Base-by-base conservation (phyloP, 1,140 invertebrate genomes). In the Leptopilina boulardi region DNA sequence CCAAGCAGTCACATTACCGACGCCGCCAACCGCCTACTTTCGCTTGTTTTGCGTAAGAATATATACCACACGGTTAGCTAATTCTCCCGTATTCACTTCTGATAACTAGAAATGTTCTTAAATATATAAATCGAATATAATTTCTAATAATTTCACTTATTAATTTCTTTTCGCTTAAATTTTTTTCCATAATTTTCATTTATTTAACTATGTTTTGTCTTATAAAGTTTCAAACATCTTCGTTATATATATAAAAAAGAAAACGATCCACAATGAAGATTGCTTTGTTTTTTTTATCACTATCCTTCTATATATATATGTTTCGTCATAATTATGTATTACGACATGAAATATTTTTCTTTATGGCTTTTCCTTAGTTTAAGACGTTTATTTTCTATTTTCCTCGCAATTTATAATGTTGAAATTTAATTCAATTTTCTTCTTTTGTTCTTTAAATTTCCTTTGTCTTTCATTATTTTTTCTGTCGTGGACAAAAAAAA, bases 41-140 rank as follows among this genome's bases (percentile, higher is more conserved):
- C 86, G 86, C 87, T 88, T 87, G 85, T 88, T 88, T 79, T 89
- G 86, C 87, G 86, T 89, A 88, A 88, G 84, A 87, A 83, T 77
- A 81, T 70, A 76, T 82, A n/a, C 51, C 21, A 79, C 71, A 72
- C 73, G 77, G 77, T 87, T 87, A 86, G 78, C 83, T 87, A 87
- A 87, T 84, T 81, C 77, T 70, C 59, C 11, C 59, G 59, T 66
- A 66, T 66, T 66, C 59, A 66, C 59, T 30, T 30, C 13, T n/a
- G 59, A 66, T n/a, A 66, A 66, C 59, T 30, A 66, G 59, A 66
- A 66, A 66, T 66, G 59, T 23, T 66, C 59, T 30, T 66, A 66
- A 66, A 59, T 26, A 59, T 59, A 9, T 3, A n/a, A n/a, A 59
- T 51, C 10, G 2, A 30, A 59, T 21, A 23, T 21, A 38, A 38